These are phyloP conservation scores for Spheniscus mendiculus DNA, from an alignment of 2,113 vertebrate genomes.

Conservation along the genomic window DNA sequence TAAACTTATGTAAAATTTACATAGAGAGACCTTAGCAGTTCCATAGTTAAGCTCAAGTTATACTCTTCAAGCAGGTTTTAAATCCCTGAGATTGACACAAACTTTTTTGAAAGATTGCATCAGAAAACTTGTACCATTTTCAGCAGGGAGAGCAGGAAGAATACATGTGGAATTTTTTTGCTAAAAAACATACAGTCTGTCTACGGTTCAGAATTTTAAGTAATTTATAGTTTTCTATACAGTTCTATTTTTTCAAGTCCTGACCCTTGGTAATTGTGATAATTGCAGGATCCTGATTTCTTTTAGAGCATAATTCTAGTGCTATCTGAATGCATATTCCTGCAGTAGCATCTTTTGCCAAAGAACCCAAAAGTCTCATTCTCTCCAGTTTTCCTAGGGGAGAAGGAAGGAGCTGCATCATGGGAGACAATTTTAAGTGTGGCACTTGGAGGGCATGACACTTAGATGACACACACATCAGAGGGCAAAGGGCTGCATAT, in stretches of 20 bases:
- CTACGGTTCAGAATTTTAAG: neutral
- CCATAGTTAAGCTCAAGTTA: neutral
- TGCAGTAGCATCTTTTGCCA: neutral
- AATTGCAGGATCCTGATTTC: neutral
- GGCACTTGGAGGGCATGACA: too few species aligned
- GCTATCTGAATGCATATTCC: neutral
- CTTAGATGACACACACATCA: neutral
- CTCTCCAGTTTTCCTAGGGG: neutral
- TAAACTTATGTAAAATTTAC: conserved; percentile 41
- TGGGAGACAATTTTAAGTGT: neutral
- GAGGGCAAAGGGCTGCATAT: neutral
- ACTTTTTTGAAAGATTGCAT: neutral
- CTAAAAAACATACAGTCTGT: neutral
- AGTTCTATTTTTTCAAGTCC: neutral
- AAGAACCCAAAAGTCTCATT: neutral
- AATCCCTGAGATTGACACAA: conserved; percentile 16
- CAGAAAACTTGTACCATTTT: neutral
- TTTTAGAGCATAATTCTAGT: neutral
- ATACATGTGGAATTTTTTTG: neutral
- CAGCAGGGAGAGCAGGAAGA: neutral
- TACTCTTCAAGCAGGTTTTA: neutral
- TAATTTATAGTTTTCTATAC: neutral
- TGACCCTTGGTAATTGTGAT: neutral
- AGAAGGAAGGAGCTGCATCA: neutral
- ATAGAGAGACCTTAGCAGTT: neutral